Conservation (phyloP, 2,888 invertebrate genomes). For the Melanotus villosus region DNA sequence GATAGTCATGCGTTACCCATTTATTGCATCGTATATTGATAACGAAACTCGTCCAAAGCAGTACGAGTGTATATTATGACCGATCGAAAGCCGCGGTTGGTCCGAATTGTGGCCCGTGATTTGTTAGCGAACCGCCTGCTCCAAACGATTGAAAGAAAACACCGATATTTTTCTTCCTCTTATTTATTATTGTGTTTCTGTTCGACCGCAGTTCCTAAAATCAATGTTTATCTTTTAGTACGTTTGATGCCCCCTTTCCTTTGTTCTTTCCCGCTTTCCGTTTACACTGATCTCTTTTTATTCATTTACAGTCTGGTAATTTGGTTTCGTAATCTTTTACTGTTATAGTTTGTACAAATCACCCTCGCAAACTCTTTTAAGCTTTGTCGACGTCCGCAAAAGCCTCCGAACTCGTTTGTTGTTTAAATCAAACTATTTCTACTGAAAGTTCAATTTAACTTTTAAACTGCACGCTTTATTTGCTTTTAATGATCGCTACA, state of each 20-base stretch:
- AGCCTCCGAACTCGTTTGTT: not conserved
- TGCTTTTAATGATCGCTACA: conserved; percentile 20
- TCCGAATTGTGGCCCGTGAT: conserved; percentile 55
- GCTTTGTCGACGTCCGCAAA: conserved; percentile 10
- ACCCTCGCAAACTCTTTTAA: not conserved
- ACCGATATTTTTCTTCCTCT: conserved; percentile 56
- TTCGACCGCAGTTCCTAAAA: conserved; percentile 55
- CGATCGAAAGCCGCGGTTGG: conserved; percentile 46
- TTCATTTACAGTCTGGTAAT: conserved; percentile 5
- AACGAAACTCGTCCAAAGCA: conserved; percentile 42
- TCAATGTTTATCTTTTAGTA: conserved; percentile 60
- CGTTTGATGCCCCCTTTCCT: conserved; percentile 46
- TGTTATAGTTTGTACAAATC: not conserved
- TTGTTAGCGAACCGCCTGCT: conserved; percentile 59
- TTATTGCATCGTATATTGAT: conserved; percentile 44
- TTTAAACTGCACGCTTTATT: conserved; percentile 14
- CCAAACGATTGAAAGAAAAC: conserved; percentile 60
- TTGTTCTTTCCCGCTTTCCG: conserved; percentile 20
- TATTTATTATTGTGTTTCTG: conserved; percentile 57
- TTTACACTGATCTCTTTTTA: not conserved
- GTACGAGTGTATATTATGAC: conserved; percentile 48
- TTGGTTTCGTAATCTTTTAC: conserved; percentile 5
- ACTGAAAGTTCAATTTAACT: conserved; percentile 25
- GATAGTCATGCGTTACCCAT: conserved; percentile 44
- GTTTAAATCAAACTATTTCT: not conserved